Conservation (phyloP, 2,797 vertebrate species). For the Rousettus madagascariensis region DNA sequence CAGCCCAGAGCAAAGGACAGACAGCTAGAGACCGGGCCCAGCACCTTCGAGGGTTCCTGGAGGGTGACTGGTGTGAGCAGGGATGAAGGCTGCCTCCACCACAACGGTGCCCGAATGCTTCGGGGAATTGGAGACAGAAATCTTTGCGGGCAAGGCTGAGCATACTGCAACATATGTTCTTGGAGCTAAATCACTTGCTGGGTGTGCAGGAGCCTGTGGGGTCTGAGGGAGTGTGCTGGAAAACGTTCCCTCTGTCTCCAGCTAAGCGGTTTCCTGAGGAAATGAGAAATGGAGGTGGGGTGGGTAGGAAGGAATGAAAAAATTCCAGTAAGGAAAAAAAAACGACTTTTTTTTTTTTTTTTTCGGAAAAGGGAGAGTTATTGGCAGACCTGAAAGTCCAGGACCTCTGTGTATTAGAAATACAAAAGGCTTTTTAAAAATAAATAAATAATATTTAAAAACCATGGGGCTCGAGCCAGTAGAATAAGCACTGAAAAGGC, state of each 20-base stretch:
- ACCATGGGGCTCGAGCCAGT: not conserved
- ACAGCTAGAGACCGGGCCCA: not conserved
- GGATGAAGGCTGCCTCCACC: not conserved
- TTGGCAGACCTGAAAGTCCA: constrained; percentile 44
- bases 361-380: constrained; percentile 35
- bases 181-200: not conserved
- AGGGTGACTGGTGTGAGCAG: not conserved
- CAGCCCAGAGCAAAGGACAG: not conserved
- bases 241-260: constrained; percentile 71
- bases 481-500: not conserved
- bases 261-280: constrained; percentile 63
- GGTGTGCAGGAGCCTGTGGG: not conserved
- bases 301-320: constrained; percentile 74
- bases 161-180: not conserved
- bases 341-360: not conserved
- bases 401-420: not conserved
- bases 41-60: not conserved
- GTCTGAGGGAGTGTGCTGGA: constrained; percentile 47
- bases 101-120: not conserved
- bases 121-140: not conserved
- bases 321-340: constrained; percentile 78
- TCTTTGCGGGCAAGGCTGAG: not conserved
- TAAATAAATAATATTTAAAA: not conserved
- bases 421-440: not conserved
- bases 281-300: constrained; percentile 65